phyloP scores from a whole-genome alignment of 2,797 vertebrate genomes.

The Pseudocheirus occidentalis region DNA sequence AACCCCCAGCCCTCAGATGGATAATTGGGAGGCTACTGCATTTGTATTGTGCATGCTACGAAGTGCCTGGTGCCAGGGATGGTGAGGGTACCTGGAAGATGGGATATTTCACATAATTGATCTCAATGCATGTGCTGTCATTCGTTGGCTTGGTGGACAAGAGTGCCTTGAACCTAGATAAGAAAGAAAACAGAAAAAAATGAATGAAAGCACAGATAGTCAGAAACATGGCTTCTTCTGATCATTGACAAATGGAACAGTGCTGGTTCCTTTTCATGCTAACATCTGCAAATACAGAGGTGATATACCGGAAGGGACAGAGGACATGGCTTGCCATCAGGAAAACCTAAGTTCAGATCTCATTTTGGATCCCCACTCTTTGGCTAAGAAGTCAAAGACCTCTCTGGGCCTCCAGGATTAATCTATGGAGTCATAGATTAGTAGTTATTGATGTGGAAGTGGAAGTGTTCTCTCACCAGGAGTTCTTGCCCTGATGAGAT shows the following conservation, averaged over 20 bases:
- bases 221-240: not conserved
- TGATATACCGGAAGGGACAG: not conserved
- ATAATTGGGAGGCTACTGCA: rapidly evolving
- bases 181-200: conserved; percentile 57
- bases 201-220: not conserved
- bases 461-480: not conserved
- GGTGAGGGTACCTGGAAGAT: conserved; percentile 94
- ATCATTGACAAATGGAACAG: not conserved
- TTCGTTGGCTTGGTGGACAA: conserved; percentile 95
- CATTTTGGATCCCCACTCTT: not conserved
- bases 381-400: not conserved
- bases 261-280: not conserved
- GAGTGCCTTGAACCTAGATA: conserved; percentile 95
- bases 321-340: not conserved
- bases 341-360: not conserved
- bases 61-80: not conserved
- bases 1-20: not conserved
- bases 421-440: not conserved
- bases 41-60: rapidly evolving
- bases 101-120: conserved; percentile 98
- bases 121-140: conserved; percentile 98
- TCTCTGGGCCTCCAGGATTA: not conserved
- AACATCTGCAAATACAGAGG: not conserved
- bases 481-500: not conserved
- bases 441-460: not conserved